Conservation (phyloP, 2,113 vertebrate genomes). For the Oxyruncus cristatus region DNA sequence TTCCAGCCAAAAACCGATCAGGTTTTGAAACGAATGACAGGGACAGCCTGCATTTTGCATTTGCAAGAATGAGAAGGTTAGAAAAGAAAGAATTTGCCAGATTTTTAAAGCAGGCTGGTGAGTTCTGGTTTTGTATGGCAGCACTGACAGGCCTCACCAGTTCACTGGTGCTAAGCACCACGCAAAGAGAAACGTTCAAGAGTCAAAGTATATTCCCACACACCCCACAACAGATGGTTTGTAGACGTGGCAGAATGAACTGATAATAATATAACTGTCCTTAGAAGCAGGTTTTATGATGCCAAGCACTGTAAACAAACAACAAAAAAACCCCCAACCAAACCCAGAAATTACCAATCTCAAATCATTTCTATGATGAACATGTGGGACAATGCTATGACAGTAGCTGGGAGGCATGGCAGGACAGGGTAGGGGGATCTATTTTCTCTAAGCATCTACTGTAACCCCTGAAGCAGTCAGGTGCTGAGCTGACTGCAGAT, state of each 20-base stretch:
- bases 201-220: rapidly evolving
- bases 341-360: not conserved
- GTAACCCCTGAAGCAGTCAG: not conserved
- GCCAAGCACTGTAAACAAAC: not conserved
- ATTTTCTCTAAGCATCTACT: not conserved
- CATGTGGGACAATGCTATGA: not conserved
- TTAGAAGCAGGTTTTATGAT: not conserved
- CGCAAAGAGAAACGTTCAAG: not conserved
- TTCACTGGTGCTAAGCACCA: not conserved
- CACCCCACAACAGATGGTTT: not conserved
- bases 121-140: not conserved
- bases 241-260: not conserved
- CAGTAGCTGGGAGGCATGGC: not conserved
- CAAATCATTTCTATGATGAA: not conserved
- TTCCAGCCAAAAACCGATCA: not conserved
- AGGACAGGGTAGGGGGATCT: not conserved
- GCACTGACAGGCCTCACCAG: not conserved
- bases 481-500: not conserved
- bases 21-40: not conserved
- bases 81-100: not conserved
- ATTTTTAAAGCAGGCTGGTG: not conserved
- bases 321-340: not conserved
- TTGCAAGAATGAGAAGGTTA: not conserved
- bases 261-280: not conserved
- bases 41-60: not conserved